Base-by-base conservation (phyloP, 2,888 invertebrate species). In the Campoletis raptor region DNA sequence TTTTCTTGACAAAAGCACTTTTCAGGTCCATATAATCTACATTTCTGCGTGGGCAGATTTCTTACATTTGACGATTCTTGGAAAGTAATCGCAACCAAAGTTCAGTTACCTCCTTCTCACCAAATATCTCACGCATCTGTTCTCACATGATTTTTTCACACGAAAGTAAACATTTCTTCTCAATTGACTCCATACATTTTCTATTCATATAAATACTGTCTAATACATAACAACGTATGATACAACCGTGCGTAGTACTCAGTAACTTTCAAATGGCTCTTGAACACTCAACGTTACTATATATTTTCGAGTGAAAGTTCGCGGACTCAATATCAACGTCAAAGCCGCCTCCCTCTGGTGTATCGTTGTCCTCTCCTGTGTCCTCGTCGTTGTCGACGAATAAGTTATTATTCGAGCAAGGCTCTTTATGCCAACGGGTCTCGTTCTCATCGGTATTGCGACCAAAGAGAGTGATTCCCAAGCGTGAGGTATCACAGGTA, bases 381-480 rank as follows among this genome's bases (percentile, higher is more conserved):
- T 83, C 72, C 77, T 77, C 76, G 74, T 66, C 54, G 77, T 81
- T 73, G 77, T 83, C 81, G 83, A 74, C 72, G 77, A 81, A 84
- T 86, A 86, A 86, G 84, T 86, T 84, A 86, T 86, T 86, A 86
- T 84, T 86, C 86, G 84, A 30, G 83, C 83, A 69, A 84, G 86
- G 30, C 73, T 70, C 52, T 48, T 72, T 61, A 81, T 52, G 42
- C 81, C 69, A 78, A 81, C 86, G 79, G 83, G 36, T 74, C 78
- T 61, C 72, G 64, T 81, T 69, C 78, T 69, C 81, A 74, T 74
- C 80, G 84, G 77, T 74, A 78, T 77, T 57, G 64, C 42, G 54
- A 5, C 77, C 77, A 54, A 78, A 69, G 77, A 86, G 74, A 86
- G 42, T 83, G 83, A 81, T 74, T 64, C 61, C 81, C 83, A 42